phyloP scores from a whole-genome alignment of 2,797 vertebrate species.

The Ptychadena robeensis region DNA sequence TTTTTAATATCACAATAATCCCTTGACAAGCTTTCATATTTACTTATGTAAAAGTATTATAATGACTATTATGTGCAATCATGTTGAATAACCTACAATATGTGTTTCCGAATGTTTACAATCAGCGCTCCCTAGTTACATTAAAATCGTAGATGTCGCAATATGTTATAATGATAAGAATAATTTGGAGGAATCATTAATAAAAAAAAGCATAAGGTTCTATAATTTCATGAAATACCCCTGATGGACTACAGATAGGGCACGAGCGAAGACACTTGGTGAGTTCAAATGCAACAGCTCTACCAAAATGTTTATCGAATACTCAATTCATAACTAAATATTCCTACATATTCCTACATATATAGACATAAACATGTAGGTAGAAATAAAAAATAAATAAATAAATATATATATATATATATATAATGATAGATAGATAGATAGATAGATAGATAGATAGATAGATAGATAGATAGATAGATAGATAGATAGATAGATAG shows the following conservation, averaged over 20 bases:
- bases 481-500: neutral
- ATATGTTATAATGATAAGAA: constrained; percentile 58
- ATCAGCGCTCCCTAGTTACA: constrained; percentile 62
- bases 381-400: neutral
- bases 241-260: neutral
- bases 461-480: neutral
- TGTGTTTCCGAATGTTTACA: constrained; percentile 64
- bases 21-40: constrained; percentile 79
- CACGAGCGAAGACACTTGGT: neutral
- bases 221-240: constrained; percentile 15
- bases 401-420: neutral
- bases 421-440: neutral
- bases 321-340: too few relatives aligned
- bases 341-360: too few relatives aligned
- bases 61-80: constrained; percentile 53
- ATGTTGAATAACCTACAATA: constrained; percentile 65
- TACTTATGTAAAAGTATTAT: constrained; percentile 68
- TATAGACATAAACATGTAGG: too few relatives aligned
- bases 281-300: neutral
- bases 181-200: neutral
- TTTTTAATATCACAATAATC: constrained; percentile 74
- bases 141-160: constrained; percentile 57
- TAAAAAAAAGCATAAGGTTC: constrained; percentile 20
- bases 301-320: neutral
- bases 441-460: neutral